These are phyloP conservation scores for Poeciliopsis turrubarensis DNA, from an alignment of 2,113 vertebrate species.

Conservation along the genomic window DNA sequence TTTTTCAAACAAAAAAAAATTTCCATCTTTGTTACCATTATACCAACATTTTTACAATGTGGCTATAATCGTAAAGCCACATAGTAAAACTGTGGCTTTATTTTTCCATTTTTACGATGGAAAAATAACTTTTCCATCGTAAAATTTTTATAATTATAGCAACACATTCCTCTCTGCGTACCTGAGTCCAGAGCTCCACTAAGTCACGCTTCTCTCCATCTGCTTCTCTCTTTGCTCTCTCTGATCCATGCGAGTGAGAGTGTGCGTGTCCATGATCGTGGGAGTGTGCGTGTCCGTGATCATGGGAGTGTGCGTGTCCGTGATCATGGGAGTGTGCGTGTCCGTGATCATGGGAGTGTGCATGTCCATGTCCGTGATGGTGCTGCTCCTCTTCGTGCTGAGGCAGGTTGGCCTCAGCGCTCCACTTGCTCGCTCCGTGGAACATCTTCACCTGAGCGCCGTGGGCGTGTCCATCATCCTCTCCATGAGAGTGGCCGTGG, in stretches of 20 bases:
- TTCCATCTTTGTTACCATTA: too few relatives aligned
- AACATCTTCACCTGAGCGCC: constrained; percentile 73
- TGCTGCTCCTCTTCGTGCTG: constrained; percentile 58
- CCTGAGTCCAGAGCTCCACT: constrained; percentile 88
- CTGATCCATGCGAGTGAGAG: constrained; percentile 18
- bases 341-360: neutral
- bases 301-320: neutral
- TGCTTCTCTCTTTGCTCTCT: constrained; percentile 50
- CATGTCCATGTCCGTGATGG: neutral
- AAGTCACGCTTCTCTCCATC: constrained; percentile 72
- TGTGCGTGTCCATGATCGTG: constrained; percentile 47
- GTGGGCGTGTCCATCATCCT: constrained; percentile 62
- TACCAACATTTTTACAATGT: too few relatives aligned
- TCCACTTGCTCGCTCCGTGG: constrained; percentile 83
- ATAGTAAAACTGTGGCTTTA: too few relatives aligned
- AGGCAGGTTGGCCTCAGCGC: constrained; percentile 78
- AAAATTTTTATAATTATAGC: too few relatives aligned
- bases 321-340: constrained; percentile 56
- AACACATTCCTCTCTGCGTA: constrained; percentile 39
- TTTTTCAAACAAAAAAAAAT: too few relatives aligned
- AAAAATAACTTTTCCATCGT: too few relatives aligned
- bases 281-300: constrained; percentile 57
- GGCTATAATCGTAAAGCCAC: too few relatives aligned
- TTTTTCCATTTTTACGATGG: too few relatives aligned
- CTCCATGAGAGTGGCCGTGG: constrained; percentile 72